Evolutionary conservation across 1,140 invertebrate species (phyloP).

Genomic region (Halyomorpha halys): DNA sequence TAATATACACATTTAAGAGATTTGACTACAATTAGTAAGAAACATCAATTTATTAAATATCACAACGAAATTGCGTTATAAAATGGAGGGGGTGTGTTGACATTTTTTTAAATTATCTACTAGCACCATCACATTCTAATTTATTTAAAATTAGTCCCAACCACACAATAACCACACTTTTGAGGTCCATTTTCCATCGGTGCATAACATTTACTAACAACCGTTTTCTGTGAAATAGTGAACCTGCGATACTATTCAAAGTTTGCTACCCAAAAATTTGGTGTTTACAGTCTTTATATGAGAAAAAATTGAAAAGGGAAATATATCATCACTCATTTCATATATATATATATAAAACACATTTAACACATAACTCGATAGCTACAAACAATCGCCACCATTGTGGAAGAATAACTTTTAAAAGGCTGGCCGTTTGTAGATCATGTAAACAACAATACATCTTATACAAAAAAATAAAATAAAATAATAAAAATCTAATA

Average conservation of each 20-base stretch:
- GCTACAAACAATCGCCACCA: neutral
- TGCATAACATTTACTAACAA: conserved; percentile 12
- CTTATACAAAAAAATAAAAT: neutral
- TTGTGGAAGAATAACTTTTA: neutral
- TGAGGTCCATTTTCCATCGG: conserved; percentile 9
- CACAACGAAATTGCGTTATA: conserved; percentile 27
- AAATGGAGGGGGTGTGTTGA: conserved; percentile 26
- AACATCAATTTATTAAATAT: conserved; percentile 27
- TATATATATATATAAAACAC: neutral
- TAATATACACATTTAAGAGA: conserved; percentile 26
- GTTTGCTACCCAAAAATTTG: conserved; percentile 22
- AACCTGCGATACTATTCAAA: conserved; percentile 1
- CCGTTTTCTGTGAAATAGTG: conserved; percentile 10
- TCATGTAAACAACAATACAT: neutral
- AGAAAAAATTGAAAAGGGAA: conserved; percentile 3
- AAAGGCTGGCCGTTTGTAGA: neutral
- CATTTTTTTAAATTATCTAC: conserved; percentile 19
- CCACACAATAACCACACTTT: conserved; percentile 8
- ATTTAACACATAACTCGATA: neutral
- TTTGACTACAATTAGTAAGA: conserved; percentile 27
- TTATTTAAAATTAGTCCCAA: conserved; percentile 7
- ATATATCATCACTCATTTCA: neutral
- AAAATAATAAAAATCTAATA: neutral
- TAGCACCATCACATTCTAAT: conserved; percentile 21
- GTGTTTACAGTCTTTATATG: conserved; percentile 23